A percentile compares a stretch with the other conserved stretches of the same genome.
phyloP scores from a whole-genome alignment of 2,113 vertebrate genomes.

The Coreoperca whiteheadi region DNA sequence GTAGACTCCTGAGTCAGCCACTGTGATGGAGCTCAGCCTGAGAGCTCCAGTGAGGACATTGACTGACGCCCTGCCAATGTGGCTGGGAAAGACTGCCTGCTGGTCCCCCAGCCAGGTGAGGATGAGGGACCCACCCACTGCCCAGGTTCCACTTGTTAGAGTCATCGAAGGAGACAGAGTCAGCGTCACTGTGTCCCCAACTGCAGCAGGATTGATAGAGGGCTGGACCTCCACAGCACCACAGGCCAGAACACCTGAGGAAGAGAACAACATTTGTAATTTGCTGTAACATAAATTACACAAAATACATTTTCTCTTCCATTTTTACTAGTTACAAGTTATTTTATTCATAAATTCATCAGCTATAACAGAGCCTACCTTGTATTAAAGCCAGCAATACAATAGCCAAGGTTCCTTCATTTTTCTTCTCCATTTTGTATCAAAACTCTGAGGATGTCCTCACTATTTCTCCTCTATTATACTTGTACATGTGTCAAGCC shows the following conservation, averaged over 20 bases:
- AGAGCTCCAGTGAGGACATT: slow-evolving; percentile 59
- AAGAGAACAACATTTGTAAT: neutral
- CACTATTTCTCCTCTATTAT: slow-evolving; percentile 27
- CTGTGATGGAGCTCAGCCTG: slow-evolving; percentile 50
- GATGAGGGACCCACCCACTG: slow-evolving; percentile 43
- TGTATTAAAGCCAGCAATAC: slow-evolving; percentile 41
- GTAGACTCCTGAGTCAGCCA: slow-evolving; percentile 71
- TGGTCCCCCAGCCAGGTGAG: slow-evolving; percentile 57
- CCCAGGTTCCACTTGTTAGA: slow-evolving; percentile 60
- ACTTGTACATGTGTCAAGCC: slow-evolving; percentile 39
- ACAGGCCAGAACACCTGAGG: slow-evolving; percentile 34
- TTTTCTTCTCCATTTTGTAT: slow-evolving; percentile 52
- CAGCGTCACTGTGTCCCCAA: slow-evolving; percentile 59
- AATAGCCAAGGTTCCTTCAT: neutral
- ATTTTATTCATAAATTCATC: neutral
- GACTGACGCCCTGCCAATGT: slow-evolving; percentile 55
- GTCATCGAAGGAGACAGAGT: slow-evolving; percentile 29
- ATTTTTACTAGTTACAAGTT: neutral
- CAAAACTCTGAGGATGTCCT: slow-evolving; percentile 14
- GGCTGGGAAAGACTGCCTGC: slow-evolving; percentile 27
- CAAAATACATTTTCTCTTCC: neutral
- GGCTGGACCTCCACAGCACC: slow-evolving; percentile 52
- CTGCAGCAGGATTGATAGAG: slow-evolving; percentile 59
- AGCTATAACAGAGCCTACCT: slow-evolving; percentile 24
- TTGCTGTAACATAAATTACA: neutral